Evolutionary conservation across 2,113 vertebrate species (phyloP), one percentile per base, ranked within the genome.

Genomic region (Lynx canadensis): DNA sequence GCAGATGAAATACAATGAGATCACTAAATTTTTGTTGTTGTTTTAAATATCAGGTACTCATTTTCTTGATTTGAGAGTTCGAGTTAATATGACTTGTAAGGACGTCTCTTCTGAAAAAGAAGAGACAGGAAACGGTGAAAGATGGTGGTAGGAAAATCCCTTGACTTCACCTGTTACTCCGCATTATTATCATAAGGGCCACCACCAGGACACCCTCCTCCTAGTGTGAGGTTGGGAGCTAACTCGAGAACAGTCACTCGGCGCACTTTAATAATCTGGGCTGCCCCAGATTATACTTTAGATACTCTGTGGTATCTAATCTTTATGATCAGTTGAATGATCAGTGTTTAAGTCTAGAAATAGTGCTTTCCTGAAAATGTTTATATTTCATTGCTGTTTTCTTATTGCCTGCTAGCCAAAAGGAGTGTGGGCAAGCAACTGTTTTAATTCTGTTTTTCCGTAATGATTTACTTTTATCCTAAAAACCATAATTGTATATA

Each of bases 201-300:
- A 11, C 68, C 87, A 80, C 68, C 66, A 84, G 85, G 95, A 57
- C 2, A 79, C 97, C 97, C 93, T 95, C 85, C 94, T 98, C 93
- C 95, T 79, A 92, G 93, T 91, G 97, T 98, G 95, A 97, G 95
- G 96, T 96, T 92, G 95, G 95, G 95, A 96, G 71, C 98, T 97
- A 95, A 81, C 60, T 97, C 86, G 74, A 97, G 97, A 91, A 98
- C 98, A 98, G 97, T 99, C 99, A 99, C 99, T 99, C 97, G 98
- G 99, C 99, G 99, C 99, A 99, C 99, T 99, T 99, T 99, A 99
- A 98, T 99, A 98, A 99, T 99, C 99, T 99, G 99, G 99, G 99
- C 98, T 98, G 96, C 97, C 98, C 99, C 99, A 99, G 99, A 99
- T 99, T 98, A 98, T 99, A 97, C 98, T 98, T 99, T 98, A 99